Conservation (phyloP, 2,113 vertebrate species). For the Camelus dromedarius region DNA sequence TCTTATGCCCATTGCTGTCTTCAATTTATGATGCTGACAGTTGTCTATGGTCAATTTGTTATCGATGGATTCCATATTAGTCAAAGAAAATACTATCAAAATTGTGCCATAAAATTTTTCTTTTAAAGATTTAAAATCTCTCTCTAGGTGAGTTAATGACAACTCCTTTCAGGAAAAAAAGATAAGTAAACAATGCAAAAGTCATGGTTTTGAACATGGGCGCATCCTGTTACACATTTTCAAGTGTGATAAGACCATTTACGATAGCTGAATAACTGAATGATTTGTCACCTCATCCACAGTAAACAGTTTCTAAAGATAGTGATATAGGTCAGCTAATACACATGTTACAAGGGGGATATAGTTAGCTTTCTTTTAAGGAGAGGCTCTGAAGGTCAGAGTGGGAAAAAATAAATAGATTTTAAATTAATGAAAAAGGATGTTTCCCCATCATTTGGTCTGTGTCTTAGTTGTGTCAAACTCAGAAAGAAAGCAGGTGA, state of each 20-base stretch:
- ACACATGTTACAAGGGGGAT: neutral
- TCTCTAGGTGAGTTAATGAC: conserved; percentile 8
- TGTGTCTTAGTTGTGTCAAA: conserved; percentile 91
- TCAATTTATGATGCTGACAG: conserved; percentile 75
- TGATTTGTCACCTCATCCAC: neutral
- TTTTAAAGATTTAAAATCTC: neutral
- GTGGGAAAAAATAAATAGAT: conserved; percentile 61
- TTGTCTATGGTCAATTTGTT: conserved; percentile 64
- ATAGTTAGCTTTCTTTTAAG: conserved; percentile 26
- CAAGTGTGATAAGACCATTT: neutral
- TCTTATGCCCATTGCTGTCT: conserved; percentile 77
- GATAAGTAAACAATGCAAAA: neutral
- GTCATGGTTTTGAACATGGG: neutral
- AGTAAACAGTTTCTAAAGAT: neutral
- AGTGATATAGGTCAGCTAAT: neutral
- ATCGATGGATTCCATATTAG: conserved; percentile 41
- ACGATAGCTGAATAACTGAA: neutral
- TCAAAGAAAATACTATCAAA: conserved; percentile 42
- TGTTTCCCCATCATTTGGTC: conserved; percentile 87
- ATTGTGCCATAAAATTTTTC: neutral
- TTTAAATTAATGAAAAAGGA: conserved; percentile 87
- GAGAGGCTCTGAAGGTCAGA: neutral
- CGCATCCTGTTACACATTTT: neutral
- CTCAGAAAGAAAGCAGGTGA: conserved; percentile 86
- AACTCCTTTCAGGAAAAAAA: conserved; percentile 14